phyloP scores from a whole-genome alignment of 2,797 vertebrate species.

The Rhodeus uyekii region DNA sequence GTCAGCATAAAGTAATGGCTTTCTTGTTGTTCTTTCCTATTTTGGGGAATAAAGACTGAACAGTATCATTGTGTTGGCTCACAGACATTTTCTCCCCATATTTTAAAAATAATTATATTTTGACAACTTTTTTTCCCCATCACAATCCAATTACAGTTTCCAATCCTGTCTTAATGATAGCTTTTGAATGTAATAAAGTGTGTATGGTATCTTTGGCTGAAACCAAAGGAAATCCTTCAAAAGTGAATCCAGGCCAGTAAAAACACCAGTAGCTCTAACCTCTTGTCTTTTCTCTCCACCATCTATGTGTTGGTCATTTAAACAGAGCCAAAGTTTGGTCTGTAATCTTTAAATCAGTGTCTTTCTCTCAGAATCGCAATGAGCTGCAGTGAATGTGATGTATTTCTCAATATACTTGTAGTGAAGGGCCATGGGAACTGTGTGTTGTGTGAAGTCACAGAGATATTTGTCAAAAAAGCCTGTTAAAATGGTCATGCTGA shows the following conservation, averaged over 20 bases:
- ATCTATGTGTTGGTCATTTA: slow-evolving; percentile 39
- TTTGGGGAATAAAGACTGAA: slow-evolving; percentile 73
- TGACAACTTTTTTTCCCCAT: slow-evolving; percentile 76
- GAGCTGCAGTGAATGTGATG: slow-evolving; percentile 53
- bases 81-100: slow-evolving; percentile 64
- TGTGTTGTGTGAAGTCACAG: slow-evolving; percentile 68
- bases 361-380: slow-evolving; percentile 48
- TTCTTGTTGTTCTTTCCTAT: slow-evolving; percentile 84
- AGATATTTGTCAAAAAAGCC: slow-evolving; percentile 66
- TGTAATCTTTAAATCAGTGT: slow-evolving; percentile 36
- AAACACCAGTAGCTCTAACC: slow-evolving; percentile 72
- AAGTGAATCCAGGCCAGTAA: slow-evolving; percentile 69
- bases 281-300: slow-evolving; percentile 63
- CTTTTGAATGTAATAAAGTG: slow-evolving; percentile 79
- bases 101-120: slow-evolving; percentile 82
- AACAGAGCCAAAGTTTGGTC: slow-evolving; percentile 49
- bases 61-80: slow-evolving; percentile 70
- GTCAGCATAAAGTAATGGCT: slow-evolving; percentile 76
- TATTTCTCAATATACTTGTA: slow-evolving; percentile 61
- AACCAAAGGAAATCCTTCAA: slow-evolving; percentile 77
- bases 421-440: slow-evolving; percentile 74
- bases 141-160: slow-evolving; percentile 76
- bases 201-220: slow-evolving; percentile 76
- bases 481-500: slow-evolving; percentile 75
- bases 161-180: slow-evolving; percentile 78